A percentile compares a stretch with the other conserved stretches of the same genome.
These are phyloP conservation scores for Crossocerus cetratus DNA, from an alignment of 2,888 invertebrate species.

Conservation along the genomic window DNA sequence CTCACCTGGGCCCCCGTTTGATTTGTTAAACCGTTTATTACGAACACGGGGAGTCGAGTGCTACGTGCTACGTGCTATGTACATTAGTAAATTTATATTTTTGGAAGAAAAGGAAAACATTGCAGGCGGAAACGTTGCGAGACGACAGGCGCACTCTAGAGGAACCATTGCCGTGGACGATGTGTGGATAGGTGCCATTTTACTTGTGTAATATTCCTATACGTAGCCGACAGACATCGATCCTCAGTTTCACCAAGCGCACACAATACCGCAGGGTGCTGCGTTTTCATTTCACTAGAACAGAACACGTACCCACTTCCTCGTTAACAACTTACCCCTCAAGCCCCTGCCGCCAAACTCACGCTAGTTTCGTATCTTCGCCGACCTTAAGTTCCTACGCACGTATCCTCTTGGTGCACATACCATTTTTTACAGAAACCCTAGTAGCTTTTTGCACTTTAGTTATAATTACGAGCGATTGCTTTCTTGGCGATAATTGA, in stretches of 20 bases:
- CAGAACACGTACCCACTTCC: not conserved
- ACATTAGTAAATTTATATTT: conserved; percentile 74
- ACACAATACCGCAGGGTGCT: no score
- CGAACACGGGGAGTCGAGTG: conserved; percentile 25
- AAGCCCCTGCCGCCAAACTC: not conserved
- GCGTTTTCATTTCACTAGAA: not conserved
- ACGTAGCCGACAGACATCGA: no score
- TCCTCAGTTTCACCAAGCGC: no score
- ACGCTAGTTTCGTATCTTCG: not conserved
- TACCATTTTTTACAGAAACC: not conserved
- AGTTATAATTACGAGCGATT: no score
- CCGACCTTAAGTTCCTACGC: conserved; percentile 19
- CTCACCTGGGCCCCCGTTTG: conserved; percentile 23
- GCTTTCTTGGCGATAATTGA: not conserved
- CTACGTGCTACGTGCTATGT: conserved; percentile 55
- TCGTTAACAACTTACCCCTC: not conserved
- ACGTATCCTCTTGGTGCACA: not conserved
- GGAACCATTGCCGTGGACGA: conserved; percentile 31
- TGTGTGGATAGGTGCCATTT: conserved; percentile 8
- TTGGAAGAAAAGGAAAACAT: conserved; percentile 66
- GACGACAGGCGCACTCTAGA: conserved; percentile 14
- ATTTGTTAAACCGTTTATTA: conserved; percentile 35
- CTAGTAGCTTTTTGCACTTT: not conserved
- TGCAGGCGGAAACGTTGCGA: conserved; percentile 21
- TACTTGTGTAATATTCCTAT: not conserved